Percentiles rank a stretch among this genome's conserved stretches.
Conservation (phyloP, 92 coral and sea anemone genomes). For the Virgularia gustaviana region DNA sequence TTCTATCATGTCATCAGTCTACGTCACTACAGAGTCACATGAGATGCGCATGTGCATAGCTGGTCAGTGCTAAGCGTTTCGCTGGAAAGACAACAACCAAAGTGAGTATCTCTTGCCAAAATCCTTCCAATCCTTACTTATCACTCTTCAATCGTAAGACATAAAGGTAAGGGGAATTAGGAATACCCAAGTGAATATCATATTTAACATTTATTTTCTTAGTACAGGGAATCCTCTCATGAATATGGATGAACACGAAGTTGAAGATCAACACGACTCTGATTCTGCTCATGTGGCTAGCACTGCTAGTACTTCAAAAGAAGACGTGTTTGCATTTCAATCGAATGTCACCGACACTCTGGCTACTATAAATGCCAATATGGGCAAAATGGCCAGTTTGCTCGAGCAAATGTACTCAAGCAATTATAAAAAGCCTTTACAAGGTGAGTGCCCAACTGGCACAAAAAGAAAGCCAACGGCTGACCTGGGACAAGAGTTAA, state of each 20-base stretch:
- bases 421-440: conserved; percentile 17
- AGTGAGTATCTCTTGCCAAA: not conserved
- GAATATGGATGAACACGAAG: not conserved
- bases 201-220: not conserved
- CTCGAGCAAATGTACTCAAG: conserved; percentile 20
- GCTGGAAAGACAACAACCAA: conserved; percentile 6
- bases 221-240: not conserved
- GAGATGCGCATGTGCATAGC: conserved; percentile 34
- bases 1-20: conserved; percentile 1
- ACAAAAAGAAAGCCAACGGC: not conserved
- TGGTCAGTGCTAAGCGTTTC: conserved; percentile 20
- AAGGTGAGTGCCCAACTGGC: conserved; percentile 6
- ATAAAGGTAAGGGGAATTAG: not conserved
- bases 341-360: conserved; percentile 20
- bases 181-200: not conserved
- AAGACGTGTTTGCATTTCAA: too few species aligned
- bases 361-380: conserved; percentile 27
- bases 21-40: conserved; percentile 23
- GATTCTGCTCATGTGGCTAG: not conserved
- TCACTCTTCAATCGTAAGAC: not conserved
- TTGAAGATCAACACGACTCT: too few species aligned
- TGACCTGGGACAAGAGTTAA: not conserved
- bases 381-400: conserved; percentile 35
- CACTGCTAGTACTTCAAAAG: too few species aligned
- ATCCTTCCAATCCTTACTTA: not conserved